These are phyloP conservation scores for Carabus problematicus DNA, from an alignment of 2,888 invertebrate species.

Conservation along the genomic window DNA sequence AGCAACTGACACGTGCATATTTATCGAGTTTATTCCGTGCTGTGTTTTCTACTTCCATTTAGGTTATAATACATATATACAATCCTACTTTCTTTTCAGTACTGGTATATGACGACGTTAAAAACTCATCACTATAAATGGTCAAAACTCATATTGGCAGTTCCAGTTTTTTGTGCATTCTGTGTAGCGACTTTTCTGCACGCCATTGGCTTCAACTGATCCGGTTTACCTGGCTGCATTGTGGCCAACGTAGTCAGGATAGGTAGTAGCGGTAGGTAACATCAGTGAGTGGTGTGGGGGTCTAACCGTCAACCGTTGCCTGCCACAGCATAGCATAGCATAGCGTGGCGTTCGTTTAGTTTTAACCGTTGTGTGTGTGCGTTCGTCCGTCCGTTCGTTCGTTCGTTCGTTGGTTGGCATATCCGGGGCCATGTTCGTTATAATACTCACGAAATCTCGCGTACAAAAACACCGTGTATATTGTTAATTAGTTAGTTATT, in stretches of 20 bases:
- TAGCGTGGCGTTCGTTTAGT: neutral
- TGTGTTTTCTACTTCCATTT: no score
- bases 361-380: neutral
- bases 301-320: slow-evolving; percentile 27
- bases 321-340: neutral
- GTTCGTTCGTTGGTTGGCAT: neutral
- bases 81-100: no score
- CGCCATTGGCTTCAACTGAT: slow-evolving; percentile 18
- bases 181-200: neutral
- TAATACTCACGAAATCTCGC: neutral
- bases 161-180: no score
- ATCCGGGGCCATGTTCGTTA: neutral
- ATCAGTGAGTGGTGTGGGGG: slow-evolving; percentile 46
- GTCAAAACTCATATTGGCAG: no score
- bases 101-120: no score
- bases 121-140: no score
- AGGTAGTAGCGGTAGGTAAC: slow-evolving; percentile 51
- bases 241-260: slow-evolving; percentile 53
- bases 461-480: neutral
- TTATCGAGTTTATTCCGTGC: no score
- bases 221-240: slow-evolving; percentile 57
- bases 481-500: no score
- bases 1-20: no score
- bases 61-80: no score
- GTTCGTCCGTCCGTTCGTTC: neutral